A percentile compares a stretch with the other conserved stretches of the same genome.
Conservation (phyloP, 2,113 vertebrate species). For the Aix galericulata region DNA sequence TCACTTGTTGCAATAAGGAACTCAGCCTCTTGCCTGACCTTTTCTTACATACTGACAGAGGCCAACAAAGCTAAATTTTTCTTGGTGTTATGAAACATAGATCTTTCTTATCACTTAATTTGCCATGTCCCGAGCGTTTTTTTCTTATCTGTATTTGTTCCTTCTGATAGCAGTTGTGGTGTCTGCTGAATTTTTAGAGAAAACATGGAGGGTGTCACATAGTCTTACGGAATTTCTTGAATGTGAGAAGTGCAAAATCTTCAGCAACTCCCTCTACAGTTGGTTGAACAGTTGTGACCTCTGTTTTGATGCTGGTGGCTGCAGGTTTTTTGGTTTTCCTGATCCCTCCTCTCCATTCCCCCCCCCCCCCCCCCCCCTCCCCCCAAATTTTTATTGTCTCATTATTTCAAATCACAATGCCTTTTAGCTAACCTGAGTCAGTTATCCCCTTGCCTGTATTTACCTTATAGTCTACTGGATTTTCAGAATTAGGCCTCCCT, state of each 20-base stretch:
- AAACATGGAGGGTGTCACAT: background rate
- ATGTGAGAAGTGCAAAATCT: background rate
- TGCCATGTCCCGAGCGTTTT: background rate
- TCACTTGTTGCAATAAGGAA: background rate
- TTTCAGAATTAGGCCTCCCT: background rate
- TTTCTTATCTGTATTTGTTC: background rate
- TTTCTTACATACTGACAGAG: background rate
- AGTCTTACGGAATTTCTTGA: background rate
- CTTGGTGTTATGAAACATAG: background rate
- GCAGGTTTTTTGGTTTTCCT: background rate
- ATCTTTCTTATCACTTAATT: background rate
- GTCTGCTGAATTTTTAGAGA: background rate
- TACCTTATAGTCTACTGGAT: background rate
- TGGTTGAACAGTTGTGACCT: background rate
- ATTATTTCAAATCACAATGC: background rate
- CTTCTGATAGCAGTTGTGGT: background rate
- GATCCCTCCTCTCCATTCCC: background rate
- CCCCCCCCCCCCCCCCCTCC: accelerated
- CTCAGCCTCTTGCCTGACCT: background rate
- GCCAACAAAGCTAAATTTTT: background rate
- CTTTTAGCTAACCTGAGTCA: background rate
- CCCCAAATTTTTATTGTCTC: accelerated
- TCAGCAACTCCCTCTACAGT: background rate
- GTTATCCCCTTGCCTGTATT: background rate
- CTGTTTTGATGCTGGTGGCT: background rate